phyloP scores from a whole-genome alignment of 2,113 vertebrate species.

The Rhizomys pruinosus region DNA sequence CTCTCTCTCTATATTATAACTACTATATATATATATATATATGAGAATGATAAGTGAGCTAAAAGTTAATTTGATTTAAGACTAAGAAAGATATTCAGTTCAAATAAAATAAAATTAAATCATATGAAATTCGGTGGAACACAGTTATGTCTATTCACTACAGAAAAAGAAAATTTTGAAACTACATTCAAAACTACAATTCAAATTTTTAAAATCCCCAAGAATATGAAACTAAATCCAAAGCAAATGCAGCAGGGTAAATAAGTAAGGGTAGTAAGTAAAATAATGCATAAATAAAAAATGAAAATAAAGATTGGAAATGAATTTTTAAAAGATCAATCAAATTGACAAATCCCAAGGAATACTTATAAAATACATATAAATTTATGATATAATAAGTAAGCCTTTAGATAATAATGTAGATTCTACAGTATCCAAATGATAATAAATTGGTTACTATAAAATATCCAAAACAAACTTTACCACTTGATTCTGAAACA shows the following conservation, averaged over 20 bases:
- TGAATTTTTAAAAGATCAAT: neutral
- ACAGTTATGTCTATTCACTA: neutral
- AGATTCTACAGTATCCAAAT: too few species aligned
- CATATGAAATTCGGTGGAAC: neutral
- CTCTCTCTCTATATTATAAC: too few species aligned
- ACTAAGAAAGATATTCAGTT: too few species aligned
- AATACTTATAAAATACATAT: too few species aligned
- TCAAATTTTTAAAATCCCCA: neutral
- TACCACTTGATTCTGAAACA: too few species aligned
- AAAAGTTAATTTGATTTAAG: too few species aligned
- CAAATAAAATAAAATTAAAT: neutral
- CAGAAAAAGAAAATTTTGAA: neutral
- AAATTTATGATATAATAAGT: too few species aligned
- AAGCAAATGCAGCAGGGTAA: neutral
- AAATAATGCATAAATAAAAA: neutral
- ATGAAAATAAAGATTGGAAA: neutral
- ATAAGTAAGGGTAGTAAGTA: neutral
- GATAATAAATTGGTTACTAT: too few species aligned
- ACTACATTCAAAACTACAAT: neutral
- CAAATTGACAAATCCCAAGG: neutral
- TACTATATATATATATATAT: too few species aligned
- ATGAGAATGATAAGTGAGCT: too few species aligned
- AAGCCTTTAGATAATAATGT: too few species aligned
- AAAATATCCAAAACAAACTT: too few species aligned
- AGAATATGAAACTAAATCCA: neutral